These are phyloP conservation scores for Idaea biselata DNA, from an alignment of 2,888 invertebrate species.

Conservation along the genomic window DNA sequence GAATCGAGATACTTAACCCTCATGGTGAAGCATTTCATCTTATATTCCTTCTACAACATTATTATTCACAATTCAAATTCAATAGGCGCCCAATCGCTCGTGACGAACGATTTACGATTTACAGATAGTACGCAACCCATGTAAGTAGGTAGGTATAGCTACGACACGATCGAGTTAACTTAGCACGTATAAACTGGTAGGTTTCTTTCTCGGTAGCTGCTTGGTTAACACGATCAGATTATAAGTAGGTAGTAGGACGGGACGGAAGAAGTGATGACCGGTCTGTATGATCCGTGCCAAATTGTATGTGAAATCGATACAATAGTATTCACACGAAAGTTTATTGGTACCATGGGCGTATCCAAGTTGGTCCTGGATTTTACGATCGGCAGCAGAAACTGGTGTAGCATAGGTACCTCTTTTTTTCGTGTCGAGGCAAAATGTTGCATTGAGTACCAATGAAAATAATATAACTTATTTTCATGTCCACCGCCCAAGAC, in stretches of 20 bases:
- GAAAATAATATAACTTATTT: too few species aligned
- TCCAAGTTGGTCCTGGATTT: neutral
- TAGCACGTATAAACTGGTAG: neutral
- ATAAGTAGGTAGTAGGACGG: neutral
- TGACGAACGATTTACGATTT: neutral
- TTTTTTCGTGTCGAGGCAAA: neutral
- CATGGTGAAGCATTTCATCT: neutral
- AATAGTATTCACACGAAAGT: conserved; percentile 78
- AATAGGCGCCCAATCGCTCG: conserved; percentile 1
- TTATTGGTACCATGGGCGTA: conserved; percentile 28
- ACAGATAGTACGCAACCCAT: neutral
- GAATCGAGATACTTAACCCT: neutral
- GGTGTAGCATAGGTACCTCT: neutral
- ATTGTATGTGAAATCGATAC: conserved; percentile 16
- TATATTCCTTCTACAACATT: neutral
- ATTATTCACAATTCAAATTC: conserved; percentile 1
- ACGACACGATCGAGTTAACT: neutral
- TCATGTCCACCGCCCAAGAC: too few species aligned
- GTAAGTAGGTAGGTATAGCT: neutral
- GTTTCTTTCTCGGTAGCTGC: neutral
- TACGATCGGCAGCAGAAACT: neutral
- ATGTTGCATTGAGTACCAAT: neutral
- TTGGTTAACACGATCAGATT: neutral
- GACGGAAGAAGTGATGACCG: neutral
- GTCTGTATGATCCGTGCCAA: conserved; percentile 11